A percentile compares a stretch with the other conserved stretches of the same genome.
phyloP scores from a whole-genome alignment of 2,113 vertebrate genomes.

The Cyprinus carpio region DNA sequence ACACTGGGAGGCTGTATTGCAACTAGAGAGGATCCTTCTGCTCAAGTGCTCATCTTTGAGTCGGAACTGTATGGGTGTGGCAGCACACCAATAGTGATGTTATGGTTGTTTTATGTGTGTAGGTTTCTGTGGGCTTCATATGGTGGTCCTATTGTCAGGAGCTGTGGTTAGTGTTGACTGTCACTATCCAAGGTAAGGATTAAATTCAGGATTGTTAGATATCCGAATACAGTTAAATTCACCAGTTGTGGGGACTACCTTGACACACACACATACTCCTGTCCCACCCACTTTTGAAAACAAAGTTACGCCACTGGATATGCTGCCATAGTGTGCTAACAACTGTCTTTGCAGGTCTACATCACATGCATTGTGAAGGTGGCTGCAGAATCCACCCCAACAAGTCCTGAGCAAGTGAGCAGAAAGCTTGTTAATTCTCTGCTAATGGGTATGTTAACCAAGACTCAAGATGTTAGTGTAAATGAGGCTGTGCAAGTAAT shows the following conservation, averaged over 20 bases:
- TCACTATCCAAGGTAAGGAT: conserved; percentile 66
- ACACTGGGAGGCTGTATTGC: conserved; percentile 43
- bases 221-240: no score
- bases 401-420: conserved; percentile 6
- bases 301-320: background rate
- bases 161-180: conserved; percentile 64
- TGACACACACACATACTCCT: no score
- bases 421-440: conserved; percentile 52
- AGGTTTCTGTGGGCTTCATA: conserved; percentile 29
- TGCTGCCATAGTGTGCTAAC: background rate
- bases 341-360: conserved; percentile 31
- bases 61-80: background rate
- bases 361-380: conserved; percentile 38
- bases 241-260: no score
- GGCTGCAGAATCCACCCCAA: background rate
- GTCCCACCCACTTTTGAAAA: no score
- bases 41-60: background rate
- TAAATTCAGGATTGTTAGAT: background rate
- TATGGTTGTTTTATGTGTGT: background rate
- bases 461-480: no score
- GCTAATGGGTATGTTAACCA: background rate
- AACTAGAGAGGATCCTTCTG: background rate
- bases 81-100: conserved; percentile 31
- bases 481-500: no score
- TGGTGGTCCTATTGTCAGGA: conserved; percentile 62